phyloP scores from a whole-genome alignment of 2,797 vertebrate species.

The Sebastes matsubarae region DNA sequence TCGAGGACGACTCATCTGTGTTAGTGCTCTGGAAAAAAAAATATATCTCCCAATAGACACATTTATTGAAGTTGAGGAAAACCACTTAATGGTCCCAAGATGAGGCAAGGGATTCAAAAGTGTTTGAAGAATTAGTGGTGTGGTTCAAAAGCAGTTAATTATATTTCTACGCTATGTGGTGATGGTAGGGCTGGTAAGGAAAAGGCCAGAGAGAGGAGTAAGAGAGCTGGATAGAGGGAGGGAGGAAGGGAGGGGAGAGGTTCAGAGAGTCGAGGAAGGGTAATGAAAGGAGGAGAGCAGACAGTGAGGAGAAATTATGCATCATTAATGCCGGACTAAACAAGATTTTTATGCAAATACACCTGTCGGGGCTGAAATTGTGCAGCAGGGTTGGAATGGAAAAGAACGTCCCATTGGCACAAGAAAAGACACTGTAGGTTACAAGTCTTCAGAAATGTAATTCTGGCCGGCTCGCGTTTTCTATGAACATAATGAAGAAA shows the following conservation, averaged over 20 bases:
- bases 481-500: background rate
- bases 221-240: background rate
- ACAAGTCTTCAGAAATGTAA: background rate
- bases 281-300: background rate
- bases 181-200: background rate
- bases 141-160: slow-evolving; percentile 4
- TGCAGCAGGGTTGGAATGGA: background rate
- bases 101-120: background rate
- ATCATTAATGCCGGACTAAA: slow-evolving; percentile 36
- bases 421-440: background rate
- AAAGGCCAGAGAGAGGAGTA: background rate
- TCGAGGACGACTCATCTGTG: slow-evolving; percentile 24
- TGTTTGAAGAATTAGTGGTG: background rate
- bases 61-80: slow-evolving; percentile 18
- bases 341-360: slow-evolving; percentile 51
- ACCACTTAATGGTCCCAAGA: slow-evolving; percentile 25
- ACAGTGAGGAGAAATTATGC: slow-evolving; percentile 32
- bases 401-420: background rate
- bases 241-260: background rate
- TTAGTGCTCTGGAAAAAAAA: slow-evolving; percentile 1
- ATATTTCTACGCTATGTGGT: background rate
- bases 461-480: background rate
- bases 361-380: background rate
- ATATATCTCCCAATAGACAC: background rate
- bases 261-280: background rate